Evolutionary conservation across 2,113 vertebrate species (phyloP).

Genomic region (Eulemur macaco): DNA sequence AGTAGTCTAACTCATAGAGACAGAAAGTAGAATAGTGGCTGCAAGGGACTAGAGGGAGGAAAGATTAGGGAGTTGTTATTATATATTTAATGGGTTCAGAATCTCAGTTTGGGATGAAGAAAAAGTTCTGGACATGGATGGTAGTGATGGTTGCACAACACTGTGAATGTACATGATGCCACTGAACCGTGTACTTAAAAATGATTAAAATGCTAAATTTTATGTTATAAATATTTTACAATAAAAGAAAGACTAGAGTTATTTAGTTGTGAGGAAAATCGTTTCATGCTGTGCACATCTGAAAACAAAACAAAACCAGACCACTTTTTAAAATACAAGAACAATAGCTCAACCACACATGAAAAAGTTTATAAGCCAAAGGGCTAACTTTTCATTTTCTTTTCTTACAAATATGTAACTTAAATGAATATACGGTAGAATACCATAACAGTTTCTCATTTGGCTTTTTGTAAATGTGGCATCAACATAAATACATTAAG

Average conservation of each 20-base stretch:
- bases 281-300: background rate
- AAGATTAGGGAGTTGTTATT: background rate
- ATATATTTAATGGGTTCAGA: background rate
- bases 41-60: background rate
- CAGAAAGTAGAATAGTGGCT: background rate
- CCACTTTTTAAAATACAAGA: conserved; percentile 1
- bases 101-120: background rate
- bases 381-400: conserved; percentile 27
- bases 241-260: background rate
- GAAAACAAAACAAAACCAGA: conserved; percentile 1
- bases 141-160: background rate
- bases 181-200: background rate
- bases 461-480: conserved; percentile 55
- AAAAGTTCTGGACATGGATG: background rate
- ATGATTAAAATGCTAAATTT: conserved; percentile 13
- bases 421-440: conserved; percentile 37
- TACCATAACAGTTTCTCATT: conserved; percentile 39
- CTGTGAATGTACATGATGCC: background rate
- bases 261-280: background rate
- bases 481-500: conserved; percentile 63
- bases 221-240: conserved; percentile 1
- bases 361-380: conserved; percentile 35
- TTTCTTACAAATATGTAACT: conserved; percentile 35
- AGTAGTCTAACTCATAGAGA: conserved; percentile 11
- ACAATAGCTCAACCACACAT: background rate